Percentiles rank a stretch among this genome's conserved stretches.
phyloP scores from a whole-genome alignment of 2,113 vertebrate genomes.

The Irena cyanogastra region DNA sequence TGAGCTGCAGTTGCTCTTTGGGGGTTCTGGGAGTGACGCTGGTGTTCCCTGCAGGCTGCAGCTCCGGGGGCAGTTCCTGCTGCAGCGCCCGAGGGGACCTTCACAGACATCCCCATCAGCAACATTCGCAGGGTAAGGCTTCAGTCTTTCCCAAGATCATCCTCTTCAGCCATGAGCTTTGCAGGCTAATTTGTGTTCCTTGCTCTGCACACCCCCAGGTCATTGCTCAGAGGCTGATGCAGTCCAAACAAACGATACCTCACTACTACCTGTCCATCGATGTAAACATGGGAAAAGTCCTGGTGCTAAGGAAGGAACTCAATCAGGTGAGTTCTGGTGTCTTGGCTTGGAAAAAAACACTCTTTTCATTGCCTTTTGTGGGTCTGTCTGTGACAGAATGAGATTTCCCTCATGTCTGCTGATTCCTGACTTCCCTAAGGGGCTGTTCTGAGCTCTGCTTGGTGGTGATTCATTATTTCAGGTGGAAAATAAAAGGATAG shows the following conservation, averaged over 20 bases:
- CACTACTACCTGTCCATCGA: slow-evolving; percentile 98
- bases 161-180: rapidly evolving
- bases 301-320: slow-evolving; percentile 90
- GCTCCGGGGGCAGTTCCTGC: slow-evolving; percentile 44
- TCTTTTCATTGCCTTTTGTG: background rate
- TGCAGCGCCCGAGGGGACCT: slow-evolving; percentile 80
- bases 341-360: background rate
- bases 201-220: slow-evolving; percentile 70
- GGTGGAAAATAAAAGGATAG: background rate
- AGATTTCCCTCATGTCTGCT: background rate
- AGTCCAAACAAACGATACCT: slow-evolving; percentile 97
- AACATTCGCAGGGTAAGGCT: slow-evolving; percentile 87
- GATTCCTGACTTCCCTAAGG: background rate
- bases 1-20: background rate
- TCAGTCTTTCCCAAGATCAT: rapidly evolving
- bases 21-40: background rate
- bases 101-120: slow-evolving; percentile 93
- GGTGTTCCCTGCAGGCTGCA: slow-evolving; percentile 36
- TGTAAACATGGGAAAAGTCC: slow-evolving; percentile 90
- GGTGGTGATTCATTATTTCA: background rate
- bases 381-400: background rate
- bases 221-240: slow-evolving; percentile 95
- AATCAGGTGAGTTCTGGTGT: slow-evolving; percentile 77
- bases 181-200: background rate
- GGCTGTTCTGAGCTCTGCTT: background rate